Base-by-base conservation (phyloP, 2,113 vertebrate genomes). In the Marcusenius ussheri region DNA sequence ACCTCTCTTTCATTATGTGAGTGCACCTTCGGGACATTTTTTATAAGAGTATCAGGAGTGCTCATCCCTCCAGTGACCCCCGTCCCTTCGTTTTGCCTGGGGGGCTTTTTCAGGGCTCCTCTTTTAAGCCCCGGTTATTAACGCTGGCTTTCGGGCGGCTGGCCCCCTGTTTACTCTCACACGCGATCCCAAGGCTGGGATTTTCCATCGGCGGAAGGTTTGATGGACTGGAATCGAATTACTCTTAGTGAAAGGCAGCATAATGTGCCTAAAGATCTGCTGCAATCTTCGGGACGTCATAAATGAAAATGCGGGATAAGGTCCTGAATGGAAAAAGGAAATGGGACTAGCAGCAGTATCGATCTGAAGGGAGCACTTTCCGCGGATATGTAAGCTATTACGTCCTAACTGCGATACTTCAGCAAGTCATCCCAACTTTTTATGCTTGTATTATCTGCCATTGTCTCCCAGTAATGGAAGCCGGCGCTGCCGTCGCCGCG, bases 211-310 rank as follows among this genome's bases (percentile, higher is more conserved):
- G 85, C 90, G 31, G 88, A 89, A 53, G 92, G 91, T 89, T 89
- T 91, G 92, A 94, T 93, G 91, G 92, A 90, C 91, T 92, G 90
- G 93, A 94, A 96, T 95, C 92, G 91, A 95, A 96, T 96, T 94
- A 95, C 87, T 70, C 46, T 51, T 56, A 83, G 90, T 88, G 90
- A 91, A 92, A 92, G 92, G 90, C 90, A 58, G 49, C 93, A 86
- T 92, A 92, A 93, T 92, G 91, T 92, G 91, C 90, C 89, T 88
- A 77, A 91, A 93, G 90, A 91, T 92, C 89, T 47, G 88, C 91
- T 87, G 39, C 45, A 91, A 93, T 91, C 91, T 93, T 91, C 84
- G 50, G 89, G 92, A 93, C 91, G 92, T 92, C 91, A 91, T 90
- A 92, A 94, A 93, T 94, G 92, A 94, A 93, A 93, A 94, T 93